Evolutionary conservation across 2,113 vertebrate genomes (phyloP).

Genomic region (Cettia cetti): DNA sequence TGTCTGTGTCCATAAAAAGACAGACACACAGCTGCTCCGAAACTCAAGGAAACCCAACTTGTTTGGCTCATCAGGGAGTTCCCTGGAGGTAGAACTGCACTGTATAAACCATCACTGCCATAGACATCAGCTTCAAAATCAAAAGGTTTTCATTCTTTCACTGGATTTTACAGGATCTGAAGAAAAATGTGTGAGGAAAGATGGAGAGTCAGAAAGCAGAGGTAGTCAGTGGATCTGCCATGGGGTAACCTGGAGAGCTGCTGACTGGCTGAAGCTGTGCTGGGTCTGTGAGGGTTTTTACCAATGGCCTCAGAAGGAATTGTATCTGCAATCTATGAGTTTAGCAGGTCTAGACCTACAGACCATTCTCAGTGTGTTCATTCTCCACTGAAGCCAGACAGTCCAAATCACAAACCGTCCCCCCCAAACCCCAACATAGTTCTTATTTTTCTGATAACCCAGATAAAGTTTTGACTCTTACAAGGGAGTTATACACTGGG

Average conservation of each 20-base stretch:
- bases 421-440: background rate
- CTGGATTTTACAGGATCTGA: background rate
- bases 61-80: background rate
- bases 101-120: background rate
- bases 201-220: background rate
- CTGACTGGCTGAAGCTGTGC: background rate
- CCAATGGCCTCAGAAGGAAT: background rate
- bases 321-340: background rate
- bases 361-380: background rate
- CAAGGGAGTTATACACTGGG: background rate
- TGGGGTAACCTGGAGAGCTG: background rate
- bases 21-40: background rate
- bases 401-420: background rate
- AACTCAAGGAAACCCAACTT: background rate
- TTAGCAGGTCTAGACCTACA: background rate
- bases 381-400: background rate
- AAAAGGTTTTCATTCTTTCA: background rate
- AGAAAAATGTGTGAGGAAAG: background rate
- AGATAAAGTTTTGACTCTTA: background rate
- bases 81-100: background rate
- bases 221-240: accelerated
- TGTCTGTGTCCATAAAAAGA: background rate
- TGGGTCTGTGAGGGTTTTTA: background rate
- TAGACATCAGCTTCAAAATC: background rate
- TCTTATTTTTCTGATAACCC: background rate